phyloP scores from a whole-genome alignment of 2,797 vertebrate species.

The Acropternis orthonyx region DNA sequence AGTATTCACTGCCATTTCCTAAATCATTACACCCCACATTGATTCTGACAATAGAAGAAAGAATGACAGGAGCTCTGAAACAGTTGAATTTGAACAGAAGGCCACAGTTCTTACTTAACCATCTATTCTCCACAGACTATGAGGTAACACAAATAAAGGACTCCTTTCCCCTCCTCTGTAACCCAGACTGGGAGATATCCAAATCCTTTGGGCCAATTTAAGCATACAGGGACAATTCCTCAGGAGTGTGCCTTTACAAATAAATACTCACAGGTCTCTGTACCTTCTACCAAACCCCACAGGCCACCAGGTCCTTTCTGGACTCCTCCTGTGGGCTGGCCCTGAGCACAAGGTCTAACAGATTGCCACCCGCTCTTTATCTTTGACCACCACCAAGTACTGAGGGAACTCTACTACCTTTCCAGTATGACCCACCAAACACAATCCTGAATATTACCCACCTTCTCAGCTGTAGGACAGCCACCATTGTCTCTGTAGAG shows the following conservation, averaged over 20 bases:
- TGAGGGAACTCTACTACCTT: neutral
- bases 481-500: neutral
- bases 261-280: neutral
- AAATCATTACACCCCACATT: constrained; percentile 42
- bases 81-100: neutral
- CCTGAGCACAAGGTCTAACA: neutral
- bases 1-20: constrained; percentile 45
- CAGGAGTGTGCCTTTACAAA: neutral
- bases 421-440: neutral
- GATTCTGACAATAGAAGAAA: constrained; percentile 19
- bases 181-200: neutral
- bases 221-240: neutral
- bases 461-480: neutral
- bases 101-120: neutral
- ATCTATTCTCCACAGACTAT: neutral
- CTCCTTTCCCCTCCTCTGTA: neutral
- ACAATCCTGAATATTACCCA: neutral
- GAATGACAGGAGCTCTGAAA: neutral
- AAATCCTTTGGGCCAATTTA: neutral
- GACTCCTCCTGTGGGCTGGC: neutral
- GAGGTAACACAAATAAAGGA: neutral
- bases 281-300: neutral
- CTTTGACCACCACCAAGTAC: neutral
- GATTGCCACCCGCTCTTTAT: neutral
- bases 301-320: neutral